Base-by-base conservation (phyloP, 23 tunicate species). In the Trididemnum nubilum region DNA sequence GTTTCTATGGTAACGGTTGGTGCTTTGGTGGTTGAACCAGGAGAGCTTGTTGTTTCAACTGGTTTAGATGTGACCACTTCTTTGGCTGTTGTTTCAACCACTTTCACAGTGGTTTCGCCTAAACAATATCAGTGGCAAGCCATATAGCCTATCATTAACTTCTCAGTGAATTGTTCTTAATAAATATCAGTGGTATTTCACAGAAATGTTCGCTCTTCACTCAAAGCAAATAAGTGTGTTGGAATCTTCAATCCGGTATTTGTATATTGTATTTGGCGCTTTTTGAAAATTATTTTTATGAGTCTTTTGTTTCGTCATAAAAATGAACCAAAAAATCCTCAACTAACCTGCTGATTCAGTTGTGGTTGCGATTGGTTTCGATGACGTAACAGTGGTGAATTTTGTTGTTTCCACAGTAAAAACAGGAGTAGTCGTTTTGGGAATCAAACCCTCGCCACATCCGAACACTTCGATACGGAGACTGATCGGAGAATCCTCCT, bases 381-480 rank as follows among this genome's bases (percentile, higher is more conserved):
- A 24, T 52, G 81, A 12, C 36, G 36, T 77, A 12, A 54, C 36
- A 2, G 30, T 33, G 18, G 38, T 57, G 15, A 28, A n/a, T 3
- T 24, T 77, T 3, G 66, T 71, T 51, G 65, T 71, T 51, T 29
- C 39, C 22, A 40, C 0, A 51, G 25, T 36, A 35, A 33, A 52
- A 21, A 71, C 26, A 18, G 75, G 30, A 64, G 93, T 82, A 0
- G 87, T 81, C 21, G 76, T 65, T 30, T 34, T 72, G 22, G 63
- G 37, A 36, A 24, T 54, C 22, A 31, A 24, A 0, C 23, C 61
- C 39, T 72, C 51, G 0, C 81, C 87, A 65, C 98, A 93, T 33
- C 98, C 98, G 63, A 73, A 64, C 19, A 93, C 24, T 34, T 93
- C 93, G 26, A 93, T 63, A 27, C 92, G 72, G 33, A 92, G 77